Evolutionary conservation across 2,797 vertebrate genomes (phyloP), one percentile per base, ranked within the genome.

Genomic region (Malacoctenus gilli): DNA sequence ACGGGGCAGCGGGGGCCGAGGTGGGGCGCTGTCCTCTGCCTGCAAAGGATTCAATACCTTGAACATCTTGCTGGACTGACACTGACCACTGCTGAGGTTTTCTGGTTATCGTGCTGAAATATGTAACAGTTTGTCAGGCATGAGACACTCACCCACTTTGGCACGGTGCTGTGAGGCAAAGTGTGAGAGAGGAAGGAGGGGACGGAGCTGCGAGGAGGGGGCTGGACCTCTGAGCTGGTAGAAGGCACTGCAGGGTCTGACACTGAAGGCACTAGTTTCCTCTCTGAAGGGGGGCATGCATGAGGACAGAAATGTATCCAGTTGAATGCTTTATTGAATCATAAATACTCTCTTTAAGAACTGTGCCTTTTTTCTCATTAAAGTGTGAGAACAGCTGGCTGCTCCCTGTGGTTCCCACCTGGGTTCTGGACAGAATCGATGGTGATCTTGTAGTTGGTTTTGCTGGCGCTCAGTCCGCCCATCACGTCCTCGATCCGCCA

Each of bases 401-500:
- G 25, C 5, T 5, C 25, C 5, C n/a, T n/a, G n/a, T n/a, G n/a
- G n/a, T n/a, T 35, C 83, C 87, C 63, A 97, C 95, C 96, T 77
- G 96, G 96, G 82, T 98, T 97, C 80, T 95, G 95, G 61, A 97
- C 93, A 0, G 95, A 98, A 43, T 96, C 91, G 14, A 97, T 92
- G 55, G 95, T 94, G 75, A 95, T 89, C 86, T 89, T 93, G 80
- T 95, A 98, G 85, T 95, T 96, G 62, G 92, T 79, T 91, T 96
- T 97, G 85, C 93, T 95, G 73, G 90, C 73, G 73, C 95, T 96
- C 75, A 99, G 91, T 58, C 95, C 97, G 10, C 92, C 92, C 68
- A 92, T 93, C 68, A 99, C 96, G 32, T 99, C 96, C 86, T 99
- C 95, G 44, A 99, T 97, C 85, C 95, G 93, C 96, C 96, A 98